Percentiles rank a stretch among this genome's conserved stretches.
Conservation (phyloP, 2,797 vertebrate species). For the Otolemur crassicaudatus region DNA sequence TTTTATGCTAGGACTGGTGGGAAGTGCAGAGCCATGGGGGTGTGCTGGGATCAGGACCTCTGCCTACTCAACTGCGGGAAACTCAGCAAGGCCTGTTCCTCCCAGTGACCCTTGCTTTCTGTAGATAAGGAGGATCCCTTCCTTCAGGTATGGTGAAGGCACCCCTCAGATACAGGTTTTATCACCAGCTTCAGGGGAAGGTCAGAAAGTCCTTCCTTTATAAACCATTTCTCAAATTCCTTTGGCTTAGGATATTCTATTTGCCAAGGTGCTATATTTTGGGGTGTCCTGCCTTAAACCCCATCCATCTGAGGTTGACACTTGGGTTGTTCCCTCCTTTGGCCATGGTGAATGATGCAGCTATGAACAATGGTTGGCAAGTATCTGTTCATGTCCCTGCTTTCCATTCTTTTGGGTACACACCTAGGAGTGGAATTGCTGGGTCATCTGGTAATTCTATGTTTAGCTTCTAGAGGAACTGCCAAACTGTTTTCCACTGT, state of each 20-base stretch:
- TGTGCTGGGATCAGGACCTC: accelerated
- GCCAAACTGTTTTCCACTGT: not conserved
- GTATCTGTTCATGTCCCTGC: too few species aligned
- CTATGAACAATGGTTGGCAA: accelerated
- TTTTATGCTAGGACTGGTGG: not conserved
- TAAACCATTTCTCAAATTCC: not conserved
- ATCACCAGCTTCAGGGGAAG: not conserved
- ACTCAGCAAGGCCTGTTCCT: not conserved
- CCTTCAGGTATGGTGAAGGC: not conserved
- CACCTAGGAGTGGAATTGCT: not conserved
- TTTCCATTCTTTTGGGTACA: not conserved
- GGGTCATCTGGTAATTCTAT: not conserved
- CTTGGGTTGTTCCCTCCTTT: not conserved
- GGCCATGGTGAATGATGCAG: not conserved
- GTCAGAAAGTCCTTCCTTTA: not conserved
- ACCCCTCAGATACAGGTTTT: not conserved
- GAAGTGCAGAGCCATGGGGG: accelerated
- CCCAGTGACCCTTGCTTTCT: not conserved
- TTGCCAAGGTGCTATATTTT: not conserved
- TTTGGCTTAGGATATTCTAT: not conserved
- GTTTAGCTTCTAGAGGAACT: not conserved
- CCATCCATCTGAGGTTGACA: too few species aligned
- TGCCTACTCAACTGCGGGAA: not conserved
- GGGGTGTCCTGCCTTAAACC: not conserved
- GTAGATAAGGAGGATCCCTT: not conserved